Base-by-base conservation (phyloP, 2,113 vertebrate species). In the Erythrolamprus reginae region DNA sequence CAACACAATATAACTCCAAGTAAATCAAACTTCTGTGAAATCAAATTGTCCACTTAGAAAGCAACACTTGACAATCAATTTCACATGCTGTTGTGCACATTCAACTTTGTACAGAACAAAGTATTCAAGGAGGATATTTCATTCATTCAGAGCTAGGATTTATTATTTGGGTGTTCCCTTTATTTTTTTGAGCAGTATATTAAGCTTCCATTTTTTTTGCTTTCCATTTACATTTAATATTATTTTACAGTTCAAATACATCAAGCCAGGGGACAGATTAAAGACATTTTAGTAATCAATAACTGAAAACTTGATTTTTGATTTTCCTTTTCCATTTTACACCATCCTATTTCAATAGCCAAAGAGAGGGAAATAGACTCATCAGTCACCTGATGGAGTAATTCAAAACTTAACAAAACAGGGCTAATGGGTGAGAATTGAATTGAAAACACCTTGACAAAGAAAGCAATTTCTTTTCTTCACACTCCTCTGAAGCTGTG, bases 401-500 rank as follows among this genome's bases (percentile, higher is more conserved):
- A 96, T 98, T 96, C 97, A 82, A 94, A 97, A 97, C 95, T 96
- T 96, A 97, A 93, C 96, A 97, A 98, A 98, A 98, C 97, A 97
- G 96, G 97, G 97, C 97, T 98, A 98, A 97, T 96, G 98, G 98
- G 98, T 99, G 98, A 98, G 98, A 99, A 99, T 99, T 99, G 98
- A 99, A 99, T 97, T 98, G 98, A 98, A 99, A 99, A 99, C 98
- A 99, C 98, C 98, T 98, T 97, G 96, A 97, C 96, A 96, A 97
- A 97, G 97, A 96, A 97, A 98, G 97, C 97, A 97, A 98, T 98
- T 98, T 98, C 97, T 97, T 97, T 97, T 96, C 96, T 98, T 98
- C 97, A 91, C 98, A 98, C 98, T 97, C 96, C 89, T 97, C 96
- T 94, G 96, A 96, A 97, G 97, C 97, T 95, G 97, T 97, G 97